These are phyloP conservation scores for Gymnothorax javanicus DNA, from an alignment of 2,797 vertebrate genomes.

Conservation along the genomic window DNA sequence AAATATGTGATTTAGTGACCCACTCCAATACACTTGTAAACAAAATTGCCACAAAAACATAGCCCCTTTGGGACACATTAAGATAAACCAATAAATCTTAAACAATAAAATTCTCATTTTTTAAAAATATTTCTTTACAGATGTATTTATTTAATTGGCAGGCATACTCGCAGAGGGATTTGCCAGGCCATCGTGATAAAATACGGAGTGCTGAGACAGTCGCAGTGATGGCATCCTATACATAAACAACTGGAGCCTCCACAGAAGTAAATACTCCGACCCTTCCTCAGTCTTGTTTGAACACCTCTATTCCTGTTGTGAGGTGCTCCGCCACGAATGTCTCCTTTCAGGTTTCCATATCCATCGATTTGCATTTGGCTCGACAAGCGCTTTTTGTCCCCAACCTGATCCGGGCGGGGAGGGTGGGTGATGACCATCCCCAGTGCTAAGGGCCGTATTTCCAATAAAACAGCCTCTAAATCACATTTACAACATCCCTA, in stretches of 20 bases:
- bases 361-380: background rate
- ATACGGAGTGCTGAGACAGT: background rate
- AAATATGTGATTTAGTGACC: background rate
- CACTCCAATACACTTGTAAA: background rate
- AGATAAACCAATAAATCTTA: background rate
- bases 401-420: constrained; percentile 40
- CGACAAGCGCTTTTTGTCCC: constrained; percentile 48
- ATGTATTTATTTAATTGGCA: background rate
- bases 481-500: constrained; percentile 63
- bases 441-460: constrained; percentile 48
- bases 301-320: background rate
- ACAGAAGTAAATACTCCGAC: background rate
- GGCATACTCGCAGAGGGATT: background rate
- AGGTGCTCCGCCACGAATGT: background rate
- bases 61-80: background rate
- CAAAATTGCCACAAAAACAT: background rate
- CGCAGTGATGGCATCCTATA: background rate
- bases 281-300: background rate
- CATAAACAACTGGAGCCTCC: background rate
- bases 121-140: background rate
- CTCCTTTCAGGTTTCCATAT: background rate
- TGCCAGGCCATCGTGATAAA: background rate
- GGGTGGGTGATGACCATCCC: constrained; percentile 53
- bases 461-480: constrained; percentile 67
- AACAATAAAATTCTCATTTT: background rate